These are phyloP conservation scores for Galendromus occidentalis DNA, from an alignment of 1,140 invertebrate genomes.

Conservation along the genomic window DNA sequence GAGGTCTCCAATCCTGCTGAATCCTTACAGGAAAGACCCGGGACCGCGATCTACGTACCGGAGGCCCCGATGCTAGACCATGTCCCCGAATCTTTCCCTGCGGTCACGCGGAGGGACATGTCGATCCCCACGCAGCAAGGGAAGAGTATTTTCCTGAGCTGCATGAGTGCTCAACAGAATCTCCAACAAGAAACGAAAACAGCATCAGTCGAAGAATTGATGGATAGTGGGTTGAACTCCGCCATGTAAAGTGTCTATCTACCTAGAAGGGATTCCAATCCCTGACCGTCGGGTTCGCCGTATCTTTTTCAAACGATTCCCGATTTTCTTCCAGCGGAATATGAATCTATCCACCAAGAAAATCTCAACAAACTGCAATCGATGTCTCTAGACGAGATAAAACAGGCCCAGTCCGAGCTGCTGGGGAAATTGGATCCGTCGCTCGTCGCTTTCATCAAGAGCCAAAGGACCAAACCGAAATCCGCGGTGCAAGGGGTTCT, in stretches of 20 bases:
- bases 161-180: too few relatives aligned
- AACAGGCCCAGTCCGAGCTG: slow-evolving; percentile 11
- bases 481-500: not conserved
- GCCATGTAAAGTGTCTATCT: too few relatives aligned
- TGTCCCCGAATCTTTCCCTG: not conserved
- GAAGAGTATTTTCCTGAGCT: too few relatives aligned
- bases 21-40: not conserved
- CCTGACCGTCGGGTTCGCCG: too few relatives aligned
- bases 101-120: not conserved
- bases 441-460: not conserved
- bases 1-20: too few relatives aligned
- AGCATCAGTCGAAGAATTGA: too few relatives aligned
- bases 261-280: too few relatives aligned
- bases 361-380: slow-evolving; percentile 11
- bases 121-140: too few relatives aligned
- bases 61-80: not conserved
- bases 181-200: too few relatives aligned
- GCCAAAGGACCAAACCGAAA: not conserved
- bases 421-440: slow-evolving; percentile 11
- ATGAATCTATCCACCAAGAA: slow-evolving; percentile 12
- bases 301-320: too few relatives aligned
- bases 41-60: not conserved
- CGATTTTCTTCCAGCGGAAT: slow-evolving; percentile 7
- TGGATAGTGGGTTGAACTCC: too few relatives aligned
- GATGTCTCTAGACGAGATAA: slow-evolving; percentile 16